Base-by-base conservation (phyloP, 2,113 vertebrate genomes). In the Peucedramus taeniatus region DNA sequence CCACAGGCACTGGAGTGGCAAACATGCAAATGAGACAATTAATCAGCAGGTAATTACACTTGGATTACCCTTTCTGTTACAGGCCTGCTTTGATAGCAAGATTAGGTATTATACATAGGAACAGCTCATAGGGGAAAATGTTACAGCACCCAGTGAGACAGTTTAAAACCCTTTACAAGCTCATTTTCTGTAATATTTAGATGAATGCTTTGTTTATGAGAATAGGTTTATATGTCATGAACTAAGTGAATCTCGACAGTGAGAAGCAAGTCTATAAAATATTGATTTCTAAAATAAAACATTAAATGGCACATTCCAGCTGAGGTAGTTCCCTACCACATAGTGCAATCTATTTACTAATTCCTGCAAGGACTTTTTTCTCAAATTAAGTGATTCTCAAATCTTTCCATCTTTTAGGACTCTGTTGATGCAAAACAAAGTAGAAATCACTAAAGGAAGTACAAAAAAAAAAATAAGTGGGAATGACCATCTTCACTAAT, bases 11-110 rank as follows among this genome's bases (percentile, higher is more conserved):
- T 3, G 5, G 39, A 82, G 70, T 53, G 65, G 83, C 89, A 95
- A 92, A 79, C 59, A 89, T 96, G 92, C 88, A 95, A 96, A 96
- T 95, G 65, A 95, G 78, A 63, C 6, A 30, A 96, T 95, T 97
- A 91, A 95, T 96, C 94, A 96, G 76, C 61, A 93, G 74, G 42
- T 81, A 75, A 87, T 95, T 90, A 92, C 1, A 4, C 81, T 45
- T 79, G 56, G 42, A 51, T 93, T 92, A 90, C 51, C 87, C 59
- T 69, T 83, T 89, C 80, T 93, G 64, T 42, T 81, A 66, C 60
- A 94, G 59, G 75, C 78, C 28, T 63, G 66, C 76, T 87, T 77
- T 94, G 94, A 92, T 90, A 96, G 81, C 19, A 64, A 88, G 44
- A 56, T 90, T 50, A 90, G 61, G 51, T 75, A 66, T 28, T 68